Percentiles rank a stretch among this genome's conserved stretches.
Conservation (phyloP, 2,113 vertebrate species). For the Tetraodon nigroviridis region DNA sequence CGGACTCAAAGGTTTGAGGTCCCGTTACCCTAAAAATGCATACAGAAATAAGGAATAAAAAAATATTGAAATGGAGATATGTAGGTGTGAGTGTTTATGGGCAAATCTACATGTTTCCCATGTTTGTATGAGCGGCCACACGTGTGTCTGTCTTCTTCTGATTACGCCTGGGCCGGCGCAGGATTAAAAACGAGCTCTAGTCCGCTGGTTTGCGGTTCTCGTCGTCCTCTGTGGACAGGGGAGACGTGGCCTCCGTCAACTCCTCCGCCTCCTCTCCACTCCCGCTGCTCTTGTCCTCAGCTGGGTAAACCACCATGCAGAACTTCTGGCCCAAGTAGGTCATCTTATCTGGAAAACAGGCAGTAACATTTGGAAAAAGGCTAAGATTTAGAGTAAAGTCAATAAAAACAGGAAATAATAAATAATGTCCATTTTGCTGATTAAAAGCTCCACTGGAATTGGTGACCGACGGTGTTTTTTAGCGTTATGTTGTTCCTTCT, state of each 20-base stretch:
- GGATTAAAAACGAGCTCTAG: conserved; percentile 10
- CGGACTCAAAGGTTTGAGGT: conserved; percentile 5
- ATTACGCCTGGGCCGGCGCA: not conserved
- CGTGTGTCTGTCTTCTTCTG: conserved; percentile 21
- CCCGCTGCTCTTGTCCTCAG: not conserved
- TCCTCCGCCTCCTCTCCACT: conserved; percentile 63
- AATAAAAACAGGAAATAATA: not conserved
- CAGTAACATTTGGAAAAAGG: not conserved
- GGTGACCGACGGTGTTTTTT: too few species aligned
- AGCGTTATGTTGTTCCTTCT: too few species aligned
- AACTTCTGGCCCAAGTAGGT: conserved; percentile 85
- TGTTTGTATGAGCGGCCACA: not conserved
- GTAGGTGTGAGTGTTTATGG: conserved; percentile 20
- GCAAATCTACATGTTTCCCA: conserved; percentile 23
- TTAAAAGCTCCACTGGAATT: too few species aligned
- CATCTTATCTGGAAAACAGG: conserved; percentile 71
- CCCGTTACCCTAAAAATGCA: conserved; percentile 12
- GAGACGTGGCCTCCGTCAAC: conserved; percentile 64
- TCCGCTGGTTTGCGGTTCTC: conserved; percentile 59
- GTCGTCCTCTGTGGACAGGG: conserved; percentile 61
- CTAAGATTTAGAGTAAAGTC: too few species aligned
- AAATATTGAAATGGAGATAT: conserved; percentile 9
- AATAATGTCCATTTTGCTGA: too few species aligned
- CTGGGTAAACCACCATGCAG: conserved; percentile 86
- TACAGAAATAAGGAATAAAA: conserved; percentile 1